Evolutionary conservation across 2,797 vertebrate species (phyloP).

Genomic region (Enteromius argenteus): DNA sequence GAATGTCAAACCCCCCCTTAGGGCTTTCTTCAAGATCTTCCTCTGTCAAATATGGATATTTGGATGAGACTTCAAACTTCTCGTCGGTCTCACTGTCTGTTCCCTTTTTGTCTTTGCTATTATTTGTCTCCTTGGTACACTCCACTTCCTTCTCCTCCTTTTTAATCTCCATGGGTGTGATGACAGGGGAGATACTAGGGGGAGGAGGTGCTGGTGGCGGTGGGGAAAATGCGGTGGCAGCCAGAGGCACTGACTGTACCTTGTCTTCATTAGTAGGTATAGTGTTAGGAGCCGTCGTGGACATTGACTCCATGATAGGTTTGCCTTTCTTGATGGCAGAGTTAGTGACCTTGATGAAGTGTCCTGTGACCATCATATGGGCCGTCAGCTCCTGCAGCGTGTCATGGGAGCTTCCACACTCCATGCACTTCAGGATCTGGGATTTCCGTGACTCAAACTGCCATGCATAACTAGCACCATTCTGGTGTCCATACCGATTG

Average conservation of each 20-base stretch:
- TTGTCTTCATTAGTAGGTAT: constrained; percentile 87
- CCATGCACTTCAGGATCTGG: constrained; percentile 99
- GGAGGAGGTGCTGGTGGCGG: constrained; percentile 89
- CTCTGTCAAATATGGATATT: constrained; percentile 96
- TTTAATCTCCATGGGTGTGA: constrained; percentile 87
- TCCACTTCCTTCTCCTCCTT: constrained; percentile 95
- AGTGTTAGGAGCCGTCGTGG: constrained; percentile 76
- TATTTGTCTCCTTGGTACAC: constrained; percentile 79
- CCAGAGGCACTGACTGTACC: constrained; percentile 95
- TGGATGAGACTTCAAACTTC: constrained; percentile 95
- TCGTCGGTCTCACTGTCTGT: constrained; percentile 87
- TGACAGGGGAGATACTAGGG: constrained; percentile 85
- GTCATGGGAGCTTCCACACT: constrained; percentile 95
- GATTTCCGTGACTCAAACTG: constrained; percentile 98
- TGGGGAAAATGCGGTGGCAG: constrained; percentile 94
- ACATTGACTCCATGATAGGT: constrained; percentile 88
- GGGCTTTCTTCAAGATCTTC: constrained; percentile 97
- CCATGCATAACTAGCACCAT: constrained; percentile 98
- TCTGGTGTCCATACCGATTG: constrained; percentile 98
- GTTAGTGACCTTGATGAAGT: constrained; percentile 99
- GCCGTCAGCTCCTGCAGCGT: constrained; percentile 96
- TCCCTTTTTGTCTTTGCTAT: constrained; percentile 86
- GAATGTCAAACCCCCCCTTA: constrained; percentile 95
- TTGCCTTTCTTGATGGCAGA: constrained; percentile 99
- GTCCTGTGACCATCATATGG: constrained; percentile 99